Evolutionary conservation across 2,113 vertebrate genomes (phyloP), one percentile per base, ranked within the genome.

Genomic region (Pelmatolapia mariae): DNA sequence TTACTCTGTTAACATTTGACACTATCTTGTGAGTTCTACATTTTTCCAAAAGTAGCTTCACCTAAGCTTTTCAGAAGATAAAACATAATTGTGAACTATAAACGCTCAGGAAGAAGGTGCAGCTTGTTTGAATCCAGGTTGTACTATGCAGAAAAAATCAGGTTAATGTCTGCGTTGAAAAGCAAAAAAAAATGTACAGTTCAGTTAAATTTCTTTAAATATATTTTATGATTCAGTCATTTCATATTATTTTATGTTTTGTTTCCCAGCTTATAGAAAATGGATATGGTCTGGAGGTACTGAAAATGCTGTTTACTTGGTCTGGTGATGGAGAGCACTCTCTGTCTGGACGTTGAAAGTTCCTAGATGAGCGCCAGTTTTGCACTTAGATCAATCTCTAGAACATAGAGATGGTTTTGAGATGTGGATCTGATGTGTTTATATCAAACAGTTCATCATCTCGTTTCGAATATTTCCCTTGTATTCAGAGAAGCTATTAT

Each of bases 241-340:
- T 84, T 76, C 86, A 71, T 78, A 47, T 26, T 52, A 50, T 29
- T 86, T 59, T 24, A 81, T 45, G 19, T 86, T 36, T 52, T 63
- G 78, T 82, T 54, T 80, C 26, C 73, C 63, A 81, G 15, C 66
- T 80, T 57, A 22, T 29, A 26, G 54, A 40, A 52, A 84, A 78
- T 19, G 8, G 45, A 29, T 76, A 47, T 40, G 43, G 68, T 80
- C 56, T 43, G 40, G 66, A 86, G 57, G 53, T 19, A 61, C 11
- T 52, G 50, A 47, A 78, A 85, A 82, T 13, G 15, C 61, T 79
- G 29, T 68, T 68, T 85, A 68, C 57, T 87, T 89, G 85, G 85
- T 89, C 84, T 94, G 89, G 87, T 80, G 73, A 89, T 66, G 43
- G 76, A 93, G 43, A 86, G 83, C 8, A 3, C 45, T 52, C 43